These are phyloP conservation scores for Diplogasteroides magnus DNA, from an alignment of 1,140 invertebrate genomes.

Conservation along the genomic window DNA sequence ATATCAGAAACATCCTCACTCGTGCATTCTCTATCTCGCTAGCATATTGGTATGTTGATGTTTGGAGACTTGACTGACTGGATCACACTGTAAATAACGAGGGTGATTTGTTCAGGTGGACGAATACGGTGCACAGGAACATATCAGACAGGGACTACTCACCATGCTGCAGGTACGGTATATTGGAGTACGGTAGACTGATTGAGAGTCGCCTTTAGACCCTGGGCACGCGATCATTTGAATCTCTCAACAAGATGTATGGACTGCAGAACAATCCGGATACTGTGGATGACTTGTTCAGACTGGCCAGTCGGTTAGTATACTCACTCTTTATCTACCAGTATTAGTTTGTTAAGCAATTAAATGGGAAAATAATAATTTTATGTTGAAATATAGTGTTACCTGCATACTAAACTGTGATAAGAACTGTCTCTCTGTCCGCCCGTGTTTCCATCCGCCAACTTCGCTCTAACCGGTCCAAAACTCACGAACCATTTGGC, in stretches of 20 bases:
- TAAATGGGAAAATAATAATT: too few species aligned
- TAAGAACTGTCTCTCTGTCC: too few species aligned
- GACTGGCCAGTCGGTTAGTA: slow-evolving; percentile 72
- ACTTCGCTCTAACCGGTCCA: too few species aligned
- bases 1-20: slow-evolving; percentile 78
- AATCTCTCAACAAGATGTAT: slow-evolving; percentile 47
- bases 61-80: too few species aligned
- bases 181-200: not conserved
- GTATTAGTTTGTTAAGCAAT: too few species aligned
- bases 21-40: slow-evolving; percentile 87
- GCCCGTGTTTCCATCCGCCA: too few species aligned
- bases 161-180: slow-evolving; percentile 69
- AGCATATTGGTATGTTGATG: slow-evolving; percentile 70
- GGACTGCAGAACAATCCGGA: slow-evolving; percentile 86
- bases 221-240: not conserved
- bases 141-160: slow-evolving; percentile 70
- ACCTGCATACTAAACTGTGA: too few species aligned
- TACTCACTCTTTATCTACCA: too few species aligned
- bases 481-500: too few species aligned
- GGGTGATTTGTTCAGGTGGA: slow-evolving; percentile 70
- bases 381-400: too few species aligned
- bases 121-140: slow-evolving; percentile 73
- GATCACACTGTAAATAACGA: too few species aligned
- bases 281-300: slow-evolving; percentile 92
- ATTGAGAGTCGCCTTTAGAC: slow-evolving; percentile 3